Evolutionary conservation across 2,888 invertebrate species (phyloP).

Genomic region (Pyralis farinalis): DNA sequence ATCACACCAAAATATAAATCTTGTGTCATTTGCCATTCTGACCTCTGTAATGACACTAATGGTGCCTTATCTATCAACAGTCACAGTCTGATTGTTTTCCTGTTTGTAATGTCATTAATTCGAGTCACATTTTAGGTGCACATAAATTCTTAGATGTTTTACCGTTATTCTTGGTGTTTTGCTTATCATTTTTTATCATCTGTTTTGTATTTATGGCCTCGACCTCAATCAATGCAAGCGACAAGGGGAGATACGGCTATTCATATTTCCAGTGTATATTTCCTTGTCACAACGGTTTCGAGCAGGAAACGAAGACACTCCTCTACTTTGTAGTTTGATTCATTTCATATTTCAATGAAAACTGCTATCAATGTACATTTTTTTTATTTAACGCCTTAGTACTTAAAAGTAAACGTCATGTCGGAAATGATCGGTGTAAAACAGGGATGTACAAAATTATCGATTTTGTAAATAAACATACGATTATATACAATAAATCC

Average conservation of each 20-base stretch:
- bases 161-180: too few relatives aligned
- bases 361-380: constrained; percentile 3
- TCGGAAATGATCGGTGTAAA: too few relatives aligned
- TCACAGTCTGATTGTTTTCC: constrained; percentile 26
- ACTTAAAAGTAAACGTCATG: too few relatives aligned
- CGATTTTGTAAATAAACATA: too few relatives aligned
- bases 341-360: constrained; percentile 23
- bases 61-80: constrained; percentile 34
- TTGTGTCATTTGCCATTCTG: constrained; percentile 51
- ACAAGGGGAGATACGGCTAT: constrained; percentile 22
- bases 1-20: constrained; percentile 36
- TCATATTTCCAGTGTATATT: constrained; percentile 28
- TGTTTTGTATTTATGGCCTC: constrained; percentile 17
- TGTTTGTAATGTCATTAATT: constrained; percentile 22
- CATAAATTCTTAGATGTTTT: background rate
- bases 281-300: constrained; percentile 23
- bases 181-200: too few relatives aligned
- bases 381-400: constrained; percentile 3
- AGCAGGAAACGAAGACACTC: constrained; percentile 23
- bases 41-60: constrained; percentile 45
- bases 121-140: constrained; percentile 17
- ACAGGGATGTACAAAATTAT: too few relatives aligned
- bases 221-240: constrained; percentile 23
- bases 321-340: constrained; percentile 25
- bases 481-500: too few relatives aligned